A percentile compares a stretch with the other conserved stretches of the same genome.
Evolutionary conservation across 2,888 invertebrate genomes (phyloP).

Genomic region (Mesochorus sp.): DNA sequence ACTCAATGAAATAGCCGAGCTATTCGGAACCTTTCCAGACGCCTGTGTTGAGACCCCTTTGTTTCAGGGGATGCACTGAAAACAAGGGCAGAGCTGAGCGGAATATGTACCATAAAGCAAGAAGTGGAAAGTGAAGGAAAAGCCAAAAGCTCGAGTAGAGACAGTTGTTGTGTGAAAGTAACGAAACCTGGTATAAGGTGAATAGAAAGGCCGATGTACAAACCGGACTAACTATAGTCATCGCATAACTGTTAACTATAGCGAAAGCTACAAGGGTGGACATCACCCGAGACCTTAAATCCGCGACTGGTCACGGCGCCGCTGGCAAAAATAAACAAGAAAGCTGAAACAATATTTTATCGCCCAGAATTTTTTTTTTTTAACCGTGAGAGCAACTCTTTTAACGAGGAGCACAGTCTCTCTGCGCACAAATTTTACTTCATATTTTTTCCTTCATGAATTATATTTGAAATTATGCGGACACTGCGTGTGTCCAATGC

Average conservation of each 20-base stretch:
- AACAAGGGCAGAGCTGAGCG: constrained; percentile 4
- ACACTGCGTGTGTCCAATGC: constrained; percentile 47
- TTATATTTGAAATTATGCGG: constrained; percentile 75
- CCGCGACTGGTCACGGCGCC: constrained; percentile 27
- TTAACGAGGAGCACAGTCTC: too few species aligned
- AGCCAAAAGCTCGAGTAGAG: constrained; percentile 46
- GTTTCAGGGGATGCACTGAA: constrained; percentile 37
- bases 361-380: constrained; percentile 15
- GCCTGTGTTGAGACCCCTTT: constrained; percentile 45
- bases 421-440: constrained; percentile 26
- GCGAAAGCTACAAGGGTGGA: constrained; percentile 35
- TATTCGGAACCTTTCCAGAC: constrained; percentile 56
- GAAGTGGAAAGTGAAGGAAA: constrained; percentile 22
- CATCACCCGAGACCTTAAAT: constrained; percentile 43
- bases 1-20: constrained; percentile 68
- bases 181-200: constrained; percentile 30
- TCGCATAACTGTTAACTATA: constrained; percentile 18
- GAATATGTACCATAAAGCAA: constrained; percentile 15
- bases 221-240: constrained; percentile 22
- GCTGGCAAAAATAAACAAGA: constrained; percentile 40
- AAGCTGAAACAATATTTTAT: constrained; percentile 61
- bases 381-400: too few species aligned
- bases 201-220: constrained; percentile 33
- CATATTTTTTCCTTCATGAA: constrained; percentile 68
- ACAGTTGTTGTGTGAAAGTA: constrained; percentile 41